Conservation (phyloP, 2,888 invertebrate genomes). For the Atethmia centrago region DNA sequence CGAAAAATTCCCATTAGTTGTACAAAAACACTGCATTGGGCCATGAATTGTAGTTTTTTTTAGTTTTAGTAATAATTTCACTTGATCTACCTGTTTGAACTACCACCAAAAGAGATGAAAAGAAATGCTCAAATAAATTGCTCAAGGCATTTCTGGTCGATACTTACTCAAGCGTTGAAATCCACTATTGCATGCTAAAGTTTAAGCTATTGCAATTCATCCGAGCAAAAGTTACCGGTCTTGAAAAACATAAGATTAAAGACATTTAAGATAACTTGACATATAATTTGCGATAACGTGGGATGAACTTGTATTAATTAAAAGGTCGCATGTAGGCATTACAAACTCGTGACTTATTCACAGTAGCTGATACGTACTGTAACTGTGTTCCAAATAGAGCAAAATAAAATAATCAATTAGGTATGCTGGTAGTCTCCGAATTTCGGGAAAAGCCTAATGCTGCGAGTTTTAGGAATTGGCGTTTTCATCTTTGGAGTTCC, state of each 20-base stretch:
- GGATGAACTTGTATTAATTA: conserved; percentile 22
- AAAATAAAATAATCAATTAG: neutral
- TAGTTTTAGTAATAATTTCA: neutral
- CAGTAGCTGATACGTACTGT: conserved; percentile 10
- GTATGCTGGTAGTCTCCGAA: neutral
- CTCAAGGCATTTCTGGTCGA: neutral
- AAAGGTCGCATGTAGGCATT: conserved; percentile 4
- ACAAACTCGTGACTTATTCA: neutral
- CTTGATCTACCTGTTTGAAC: neutral
- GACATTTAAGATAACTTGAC: conserved; percentile 3
- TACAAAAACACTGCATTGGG: neutral
- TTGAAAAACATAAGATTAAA: neutral
- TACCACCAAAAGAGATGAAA: neutral
- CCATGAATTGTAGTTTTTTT: neutral
- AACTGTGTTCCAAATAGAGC: neutral
- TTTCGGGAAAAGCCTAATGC: neutral
- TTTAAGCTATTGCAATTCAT: neutral
- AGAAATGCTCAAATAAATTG: neutral
- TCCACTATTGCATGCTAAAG: neutral
- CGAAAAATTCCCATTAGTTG: neutral
- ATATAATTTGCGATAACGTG: conserved; percentile 22
- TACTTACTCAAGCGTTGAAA: neutral
- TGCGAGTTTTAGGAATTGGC: neutral
- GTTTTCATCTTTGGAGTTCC: neutral
- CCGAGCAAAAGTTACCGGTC: neutral